Conservation (phyloP, 1,140 invertebrate genomes). For the Armadillidium nasatum region DNA sequence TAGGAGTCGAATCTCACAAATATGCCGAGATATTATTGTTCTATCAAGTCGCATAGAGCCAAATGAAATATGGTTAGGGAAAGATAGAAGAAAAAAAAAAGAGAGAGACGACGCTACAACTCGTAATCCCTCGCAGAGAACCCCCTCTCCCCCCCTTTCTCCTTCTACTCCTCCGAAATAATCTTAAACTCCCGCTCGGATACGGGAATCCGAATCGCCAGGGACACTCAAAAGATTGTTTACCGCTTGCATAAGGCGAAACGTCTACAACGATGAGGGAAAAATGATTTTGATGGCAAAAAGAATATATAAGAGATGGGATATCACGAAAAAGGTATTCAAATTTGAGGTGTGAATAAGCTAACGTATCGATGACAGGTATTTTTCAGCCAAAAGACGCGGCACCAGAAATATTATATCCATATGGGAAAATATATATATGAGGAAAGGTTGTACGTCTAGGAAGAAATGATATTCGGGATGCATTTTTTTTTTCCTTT, state of each 20-base stretch:
- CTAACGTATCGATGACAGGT: not conserved
- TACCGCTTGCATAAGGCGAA: not conserved
- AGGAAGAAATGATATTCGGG: no score
- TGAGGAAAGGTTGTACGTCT: no score
- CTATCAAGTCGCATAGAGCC: not conserved
- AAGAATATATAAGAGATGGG: not conserved
- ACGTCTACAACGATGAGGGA: not conserved
- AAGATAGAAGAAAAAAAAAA: not conserved
- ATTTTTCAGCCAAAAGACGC: no score
- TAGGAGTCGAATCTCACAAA: not conserved
- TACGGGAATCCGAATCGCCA: not conserved
- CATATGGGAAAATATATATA: no score
- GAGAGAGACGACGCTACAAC: not conserved
- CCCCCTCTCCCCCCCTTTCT: not conserved
- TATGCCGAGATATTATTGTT: not conserved
- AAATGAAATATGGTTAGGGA: not conserved
- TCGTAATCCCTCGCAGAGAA: not conserved
- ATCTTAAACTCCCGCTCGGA: not conserved
- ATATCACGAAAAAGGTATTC: not conserved
- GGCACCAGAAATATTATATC: no score
- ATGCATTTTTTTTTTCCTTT: no score
- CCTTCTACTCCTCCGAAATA: not conserved
- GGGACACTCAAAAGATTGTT: conserved; percentile 1
- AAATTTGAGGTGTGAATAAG: not conserved
- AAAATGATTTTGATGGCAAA: not conserved